A percentile compares a stretch with the other conserved stretches of the same genome.
These are phyloP conservation scores for Potorous gilbertii DNA, from an alignment of 2,797 vertebrate genomes.

Conservation along the genomic window DNA sequence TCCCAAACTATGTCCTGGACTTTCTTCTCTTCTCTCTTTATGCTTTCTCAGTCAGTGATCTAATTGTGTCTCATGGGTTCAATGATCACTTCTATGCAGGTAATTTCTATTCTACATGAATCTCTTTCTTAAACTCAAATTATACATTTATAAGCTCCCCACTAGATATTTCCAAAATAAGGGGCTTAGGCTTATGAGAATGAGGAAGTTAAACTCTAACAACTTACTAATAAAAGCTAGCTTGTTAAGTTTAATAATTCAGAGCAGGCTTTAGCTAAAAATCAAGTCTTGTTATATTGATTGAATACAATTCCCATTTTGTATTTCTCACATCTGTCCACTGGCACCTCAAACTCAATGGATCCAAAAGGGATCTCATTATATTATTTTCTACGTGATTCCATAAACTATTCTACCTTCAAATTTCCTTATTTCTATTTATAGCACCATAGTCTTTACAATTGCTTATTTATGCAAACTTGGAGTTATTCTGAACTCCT, in stretches of 20 bases:
- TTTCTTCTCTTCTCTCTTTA: not conserved
- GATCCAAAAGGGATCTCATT: not conserved
- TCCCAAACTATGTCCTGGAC: not conserved
- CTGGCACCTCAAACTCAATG: not conserved
- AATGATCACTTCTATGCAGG: not conserved
- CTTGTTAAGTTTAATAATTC: not conserved
- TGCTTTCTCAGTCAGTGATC: not conserved
- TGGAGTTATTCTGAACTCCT: not conserved
- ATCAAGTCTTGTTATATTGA: not conserved
- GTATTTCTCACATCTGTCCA: not conserved
- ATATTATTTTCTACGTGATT: not conserved
- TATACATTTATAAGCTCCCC: not conserved
- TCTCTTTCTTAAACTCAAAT: not conserved
- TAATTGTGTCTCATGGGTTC: not conserved
- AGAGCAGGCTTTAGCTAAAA: not conserved
- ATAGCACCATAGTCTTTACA: not conserved
- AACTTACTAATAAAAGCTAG: not conserved
- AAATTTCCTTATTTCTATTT: not conserved
- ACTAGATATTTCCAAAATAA: not conserved
- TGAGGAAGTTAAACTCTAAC: not conserved
- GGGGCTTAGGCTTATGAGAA: not conserved
- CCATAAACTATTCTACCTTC: not conserved
- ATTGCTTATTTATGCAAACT: not conserved
- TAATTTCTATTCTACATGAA: not conserved
- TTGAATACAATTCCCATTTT: not conserved